These are phyloP conservation scores for Noctua janthina DNA, from an alignment of 2,888 invertebrate genomes.

Conservation along the genomic window DNA sequence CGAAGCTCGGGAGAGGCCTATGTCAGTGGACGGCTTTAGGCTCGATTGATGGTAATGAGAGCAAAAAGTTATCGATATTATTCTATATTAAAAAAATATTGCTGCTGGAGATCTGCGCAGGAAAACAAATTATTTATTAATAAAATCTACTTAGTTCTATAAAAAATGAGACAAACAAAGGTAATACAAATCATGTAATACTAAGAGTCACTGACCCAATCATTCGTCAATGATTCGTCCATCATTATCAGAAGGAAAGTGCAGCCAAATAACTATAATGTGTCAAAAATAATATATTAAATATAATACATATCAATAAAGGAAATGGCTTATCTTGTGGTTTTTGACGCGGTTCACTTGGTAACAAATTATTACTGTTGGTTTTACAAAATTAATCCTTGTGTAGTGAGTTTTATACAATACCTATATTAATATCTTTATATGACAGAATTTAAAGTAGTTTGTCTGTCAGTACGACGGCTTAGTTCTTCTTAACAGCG, in stretches of 20 bases:
- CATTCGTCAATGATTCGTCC: neutral
- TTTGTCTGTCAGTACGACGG: neutral
- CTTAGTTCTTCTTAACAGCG: neutral
- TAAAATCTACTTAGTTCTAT: neutral
- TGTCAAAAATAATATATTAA: conserved; percentile 14
- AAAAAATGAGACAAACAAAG: neutral
- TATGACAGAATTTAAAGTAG: neutral
- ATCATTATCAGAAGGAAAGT: conserved; percentile 32
- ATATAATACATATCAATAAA: conserved; percentile 13
- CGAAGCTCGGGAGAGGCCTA: too few species aligned
- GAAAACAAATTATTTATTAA: neutral
- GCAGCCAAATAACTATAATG: neutral
- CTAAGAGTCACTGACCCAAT: conserved; percentile 1
- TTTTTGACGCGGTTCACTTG: conserved; percentile 11
- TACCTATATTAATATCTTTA: neutral
- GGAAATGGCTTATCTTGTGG: conserved; percentile 43
- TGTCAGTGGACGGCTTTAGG: neutral
- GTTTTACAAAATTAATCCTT: conserved; percentile 3
- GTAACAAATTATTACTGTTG: conserved; percentile 12
- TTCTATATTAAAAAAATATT: neutral
- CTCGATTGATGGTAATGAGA: neutral
- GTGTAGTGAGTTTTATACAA: neutral
- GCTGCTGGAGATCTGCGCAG: neutral
- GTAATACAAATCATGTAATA: neutral
- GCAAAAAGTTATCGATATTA: neutral